Base-by-base conservation (phyloP, 2,113 vertebrate genomes). In the Crocuta crocuta region DNA sequence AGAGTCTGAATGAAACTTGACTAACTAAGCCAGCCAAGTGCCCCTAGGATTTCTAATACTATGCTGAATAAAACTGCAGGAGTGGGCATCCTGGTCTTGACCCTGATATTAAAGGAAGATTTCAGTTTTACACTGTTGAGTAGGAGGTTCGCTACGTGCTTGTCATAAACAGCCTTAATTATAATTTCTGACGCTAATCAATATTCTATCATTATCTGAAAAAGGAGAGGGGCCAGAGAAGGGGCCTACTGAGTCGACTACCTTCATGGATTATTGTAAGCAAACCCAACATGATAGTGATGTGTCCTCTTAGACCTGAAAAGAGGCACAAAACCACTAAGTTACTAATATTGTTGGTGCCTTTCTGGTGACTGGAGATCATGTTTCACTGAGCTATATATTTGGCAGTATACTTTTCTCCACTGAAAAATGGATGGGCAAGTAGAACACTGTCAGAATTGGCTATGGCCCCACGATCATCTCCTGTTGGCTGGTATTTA, bases 131-230 rank as follows among this genome's bases (percentile, higher is more conserved):
- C 17, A 79, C 8, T 21, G 16, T 79, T 50, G 45, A 53, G 48
- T 53, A 31, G 33, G 39, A 48, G 26, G 74, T 28, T 48, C 31
- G 26, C 8, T 50, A 17, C 33, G 31, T 4, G 17, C 28, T 79
- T 79, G 28, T 53, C 48, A 50, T 33, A 33, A 21, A 53, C 15
- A 8, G 76, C 53, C 76, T 50, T 53, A 21, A 79, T 19, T 79
- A 79, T 79, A 79, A 33, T 79, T 99, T 99, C 99, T 99, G 98
- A 99, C 99, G 99, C 99, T 99, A 99, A 99, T 99, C 99, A 99
- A 99, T 99, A 99, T 99, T 99, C 99, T 98, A 98, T 99, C 98
- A 99, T 99, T 98, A 99, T 98, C 98, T 99, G 97, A 98, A 98
- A 98, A 97, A 81, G 98, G 98, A 98, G n/a, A 61, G 4, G 81